Percentiles rank a stretch among this genome's conserved stretches.
These are phyloP conservation scores for Tribolium madens DNA, from an alignment of 1,140 invertebrate genomes.

Conservation along the genomic window DNA sequence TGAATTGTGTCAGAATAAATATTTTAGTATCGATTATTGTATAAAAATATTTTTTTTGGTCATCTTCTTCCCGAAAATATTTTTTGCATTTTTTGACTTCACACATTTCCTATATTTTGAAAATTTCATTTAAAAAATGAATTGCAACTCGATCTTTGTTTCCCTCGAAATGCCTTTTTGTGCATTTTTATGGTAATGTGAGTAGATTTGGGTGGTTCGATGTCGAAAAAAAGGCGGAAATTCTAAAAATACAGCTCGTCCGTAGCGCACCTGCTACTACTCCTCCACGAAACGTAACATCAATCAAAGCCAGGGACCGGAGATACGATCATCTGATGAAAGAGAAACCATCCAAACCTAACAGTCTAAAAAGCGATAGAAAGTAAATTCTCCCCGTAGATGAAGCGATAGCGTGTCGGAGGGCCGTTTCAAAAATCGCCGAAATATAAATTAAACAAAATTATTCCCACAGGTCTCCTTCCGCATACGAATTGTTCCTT, in stretches of 20 bases:
- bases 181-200: neutral
- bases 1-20: too few species aligned
- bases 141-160: too few species aligned
- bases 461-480: slow-evolving; percentile 36
- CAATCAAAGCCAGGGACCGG: slow-evolving; percentile 38
- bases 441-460: slow-evolving; percentile 31
- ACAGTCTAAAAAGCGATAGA: slow-evolving; percentile 19
- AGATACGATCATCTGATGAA: slow-evolving; percentile 39
- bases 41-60: too few species aligned
- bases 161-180: too few species aligned
- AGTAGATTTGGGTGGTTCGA: neutral
- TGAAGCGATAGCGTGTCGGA: slow-evolving; percentile 23
- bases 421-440: slow-evolving; percentile 15
- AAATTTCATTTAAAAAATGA: too few species aligned
- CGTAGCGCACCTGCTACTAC: slow-evolving; percentile 23
- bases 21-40: too few species aligned
- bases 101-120: too few species aligned
- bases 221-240: neutral
- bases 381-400: slow-evolving; percentile 21
- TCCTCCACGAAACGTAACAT: slow-evolving; percentile 11
- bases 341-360: slow-evolving; percentile 19
- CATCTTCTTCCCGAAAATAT: too few species aligned
- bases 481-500: slow-evolving; percentile 18
- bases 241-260: neutral
- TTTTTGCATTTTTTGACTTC: too few species aligned